Conservation (phyloP, 2,113 vertebrate genomes). For the Thamnophis sirtalis region DNA sequence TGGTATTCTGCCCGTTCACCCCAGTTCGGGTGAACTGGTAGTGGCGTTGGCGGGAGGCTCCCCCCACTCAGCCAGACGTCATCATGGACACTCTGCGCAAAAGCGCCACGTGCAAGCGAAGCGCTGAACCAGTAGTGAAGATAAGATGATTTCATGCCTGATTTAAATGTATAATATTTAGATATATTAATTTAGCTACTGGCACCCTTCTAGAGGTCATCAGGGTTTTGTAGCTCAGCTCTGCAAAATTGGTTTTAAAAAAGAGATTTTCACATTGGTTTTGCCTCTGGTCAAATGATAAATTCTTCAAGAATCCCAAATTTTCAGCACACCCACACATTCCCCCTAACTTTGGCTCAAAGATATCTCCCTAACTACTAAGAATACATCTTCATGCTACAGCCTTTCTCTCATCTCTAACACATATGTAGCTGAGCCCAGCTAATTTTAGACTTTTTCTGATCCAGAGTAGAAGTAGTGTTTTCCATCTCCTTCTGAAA, state of each 20-base stretch:
- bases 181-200: neutral
- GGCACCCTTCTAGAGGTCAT: neutral
- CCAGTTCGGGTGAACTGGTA: too few species aligned
- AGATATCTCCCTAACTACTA: neutral
- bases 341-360: neutral
- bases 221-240: neutral
- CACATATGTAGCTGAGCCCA: neutral
- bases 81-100: too few species aligned
- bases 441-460: neutral
- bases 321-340: neutral
- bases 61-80: too few species aligned
- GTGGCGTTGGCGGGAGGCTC: too few species aligned
- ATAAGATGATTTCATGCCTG: too few species aligned
- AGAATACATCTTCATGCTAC: neutral
- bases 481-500: neutral
- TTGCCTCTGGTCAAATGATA: neutral
- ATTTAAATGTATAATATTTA: neutral
- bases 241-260: neutral
- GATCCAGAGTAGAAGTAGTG: neutral
- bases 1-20: too few species aligned
- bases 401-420: neutral
- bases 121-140: too few species aligned
- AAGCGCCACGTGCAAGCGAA: too few species aligned
- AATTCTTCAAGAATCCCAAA: neutral
- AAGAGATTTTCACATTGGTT: neutral